Evolutionary conservation across 2,888 invertebrate species (phyloP), one percentile per base, ranked within the genome.

Genomic region (Aporophyla nigra): DNA sequence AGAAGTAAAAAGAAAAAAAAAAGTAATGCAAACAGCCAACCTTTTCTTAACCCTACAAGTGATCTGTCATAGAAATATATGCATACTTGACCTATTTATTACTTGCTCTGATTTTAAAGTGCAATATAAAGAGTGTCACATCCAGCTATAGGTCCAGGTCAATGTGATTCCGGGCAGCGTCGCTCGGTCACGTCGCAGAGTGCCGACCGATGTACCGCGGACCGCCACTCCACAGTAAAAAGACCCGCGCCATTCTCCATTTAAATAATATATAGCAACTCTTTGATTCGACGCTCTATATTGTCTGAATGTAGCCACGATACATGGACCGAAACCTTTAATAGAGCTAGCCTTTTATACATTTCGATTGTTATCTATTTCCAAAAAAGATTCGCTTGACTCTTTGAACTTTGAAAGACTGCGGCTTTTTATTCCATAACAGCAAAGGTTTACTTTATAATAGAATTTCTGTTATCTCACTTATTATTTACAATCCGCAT

Each of bases 131-230:
- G 27, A 74, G 58, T 87, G 93, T 87, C 94, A 84, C 88, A 90
- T 95, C 95, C 86, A 95, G 95, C 51, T 61, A 71, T 71, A 78
- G 61, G 78, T 53, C 40, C 80, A 82, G 86, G 87, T 88, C 90
- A 82, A 87, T 90, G 88, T 91, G 92, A 91, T 92, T 92, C 91
- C 86, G 87, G 90, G 84, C 82, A 85, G 90, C 89, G 89, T 87
- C 91, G 91, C 92, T 94, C 93, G 96, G 96, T 95, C 95, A 96
- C 95, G 96, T 95, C 87, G 92, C 92, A 93, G 94, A 96, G 96
- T 96, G 96, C 96, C 94, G 96, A 96, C 94, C 94, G 95, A 91
- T 96, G 96, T 96, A 94, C 93, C 93, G 91, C 93, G 93, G 93
- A 94, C 96, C 95, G 90, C 95, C 93, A 93, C 95, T 95, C 93